Conservation (phyloP, 2,113 vertebrate species). For the Salvelinus namaycush region DNA sequence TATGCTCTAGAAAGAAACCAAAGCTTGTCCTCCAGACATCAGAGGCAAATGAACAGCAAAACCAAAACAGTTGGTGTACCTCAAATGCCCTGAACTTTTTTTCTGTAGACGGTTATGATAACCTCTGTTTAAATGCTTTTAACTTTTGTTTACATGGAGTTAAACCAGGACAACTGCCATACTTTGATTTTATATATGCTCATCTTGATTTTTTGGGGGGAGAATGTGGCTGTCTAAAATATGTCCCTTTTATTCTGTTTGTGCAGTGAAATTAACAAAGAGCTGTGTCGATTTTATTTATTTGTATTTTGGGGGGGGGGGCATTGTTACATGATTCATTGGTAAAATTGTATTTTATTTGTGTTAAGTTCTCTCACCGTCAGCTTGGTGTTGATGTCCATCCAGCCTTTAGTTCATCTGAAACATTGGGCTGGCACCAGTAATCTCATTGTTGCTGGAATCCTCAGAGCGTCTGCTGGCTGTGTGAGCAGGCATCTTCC, state of each 20-base stretch:
- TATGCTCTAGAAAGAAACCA: background rate
- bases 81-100: background rate
- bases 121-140: background rate
- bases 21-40: background rate
- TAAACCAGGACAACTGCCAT: too few species aligned
- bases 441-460: constrained; percentile 12
- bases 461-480: constrained; percentile 57
- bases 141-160: too few species aligned
- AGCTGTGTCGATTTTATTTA: too few species aligned
- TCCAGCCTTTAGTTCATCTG: background rate
- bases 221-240: too few species aligned
- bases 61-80: background rate
- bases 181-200: too few species aligned
- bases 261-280: too few species aligned
- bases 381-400: background rate
- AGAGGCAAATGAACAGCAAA: background rate
- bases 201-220: too few species aligned
- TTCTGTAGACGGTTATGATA: background rate
- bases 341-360: too few species aligned
- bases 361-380: background rate
- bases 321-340: too few species aligned
- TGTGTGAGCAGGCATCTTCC: constrained; percentile 94
- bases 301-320: too few species aligned
- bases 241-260: too few species aligned
- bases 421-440: background rate